These are phyloP conservation scores for Lepilemur septentrionalis DNA, from an alignment of 2,797 vertebrate genomes.

Conservation along the genomic window DNA sequence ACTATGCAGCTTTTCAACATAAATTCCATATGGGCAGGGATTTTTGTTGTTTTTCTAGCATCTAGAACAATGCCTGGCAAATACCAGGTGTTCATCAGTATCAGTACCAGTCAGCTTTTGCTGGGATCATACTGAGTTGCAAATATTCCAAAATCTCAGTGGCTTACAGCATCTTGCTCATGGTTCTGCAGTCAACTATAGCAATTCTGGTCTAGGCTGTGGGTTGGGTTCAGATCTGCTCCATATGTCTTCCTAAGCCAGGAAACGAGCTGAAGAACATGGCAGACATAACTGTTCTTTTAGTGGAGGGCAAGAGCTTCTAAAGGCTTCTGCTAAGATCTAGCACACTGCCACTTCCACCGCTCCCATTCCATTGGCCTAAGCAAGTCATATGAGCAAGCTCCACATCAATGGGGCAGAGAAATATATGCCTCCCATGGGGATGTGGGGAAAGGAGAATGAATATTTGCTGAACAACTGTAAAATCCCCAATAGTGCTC, in stretches of 20 bases:
- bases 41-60: conserved; percentile 12
- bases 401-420: neutral
- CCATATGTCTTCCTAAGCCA: neutral
- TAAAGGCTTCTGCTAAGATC: neutral
- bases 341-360: neutral
- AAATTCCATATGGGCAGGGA: neutral
- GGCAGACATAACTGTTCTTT: neutral
- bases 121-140: neutral
- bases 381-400: neutral
- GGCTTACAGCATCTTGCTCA: neutral
- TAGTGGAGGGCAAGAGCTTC: neutral
- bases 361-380: neutral
- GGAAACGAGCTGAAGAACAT: neutral
- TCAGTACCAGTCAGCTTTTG: neutral
- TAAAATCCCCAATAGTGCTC: neutral
- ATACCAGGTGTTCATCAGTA: neutral
- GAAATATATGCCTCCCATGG: neutral
- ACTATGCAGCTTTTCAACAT: neutral
- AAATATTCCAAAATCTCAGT: neutral
- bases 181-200: neutral
- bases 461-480: conserved; percentile 28
- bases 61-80: neutral
- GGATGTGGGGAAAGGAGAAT: neutral
- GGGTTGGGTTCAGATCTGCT: neutral
- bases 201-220: neutral